Evolutionary conservation across 1,140 invertebrate genomes (phyloP).

Genomic region (Musca vetustissima): DNA sequence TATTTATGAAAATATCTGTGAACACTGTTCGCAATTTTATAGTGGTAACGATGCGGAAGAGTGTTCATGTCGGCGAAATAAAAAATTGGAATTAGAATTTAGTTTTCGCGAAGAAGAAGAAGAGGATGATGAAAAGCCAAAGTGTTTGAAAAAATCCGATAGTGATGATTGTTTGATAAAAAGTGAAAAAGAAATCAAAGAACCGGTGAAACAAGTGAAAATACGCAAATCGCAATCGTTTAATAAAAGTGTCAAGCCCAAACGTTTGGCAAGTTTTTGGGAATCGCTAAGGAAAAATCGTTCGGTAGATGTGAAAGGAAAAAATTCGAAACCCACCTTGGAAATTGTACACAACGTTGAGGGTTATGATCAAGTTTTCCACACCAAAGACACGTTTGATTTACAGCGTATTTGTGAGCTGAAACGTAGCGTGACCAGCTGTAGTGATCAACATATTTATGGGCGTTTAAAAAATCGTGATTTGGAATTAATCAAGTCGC

Average conservation of each 20-base stretch:
- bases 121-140: not conserved
- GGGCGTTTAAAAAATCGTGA: constrained; percentile 34
- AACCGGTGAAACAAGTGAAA: constrained; percentile 26
- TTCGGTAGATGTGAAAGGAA: not conserved
- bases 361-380: constrained; percentile 39
- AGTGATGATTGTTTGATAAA: constrained; percentile 10
- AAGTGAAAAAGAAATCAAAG: not conserved
- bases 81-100: not conserved
- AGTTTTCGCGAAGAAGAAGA: no score
- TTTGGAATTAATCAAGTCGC: not conserved
- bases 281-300: constrained; percentile 39
- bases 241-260: constrained; percentile 36
- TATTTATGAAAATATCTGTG: constrained; percentile 50
- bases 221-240: constrained; percentile 38
- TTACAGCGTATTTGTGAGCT: constrained; percentile 46
- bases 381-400: constrained; percentile 49
- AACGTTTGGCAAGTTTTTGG: constrained; percentile 37
- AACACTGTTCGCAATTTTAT: constrained; percentile 22
- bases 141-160: not conserved
- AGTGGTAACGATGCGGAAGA: constrained; percentile 17
- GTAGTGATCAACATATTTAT: constrained; percentile 52
- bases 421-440: constrained; percentile 41
- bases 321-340: constrained; percentile 25
- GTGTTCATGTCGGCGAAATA: not conserved
- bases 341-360: constrained; percentile 52